Percentiles rank a stretch among this genome's conserved stretches.
Conservation (phyloP, 1,140 invertebrate species). For the Papilio xuthus region DNA sequence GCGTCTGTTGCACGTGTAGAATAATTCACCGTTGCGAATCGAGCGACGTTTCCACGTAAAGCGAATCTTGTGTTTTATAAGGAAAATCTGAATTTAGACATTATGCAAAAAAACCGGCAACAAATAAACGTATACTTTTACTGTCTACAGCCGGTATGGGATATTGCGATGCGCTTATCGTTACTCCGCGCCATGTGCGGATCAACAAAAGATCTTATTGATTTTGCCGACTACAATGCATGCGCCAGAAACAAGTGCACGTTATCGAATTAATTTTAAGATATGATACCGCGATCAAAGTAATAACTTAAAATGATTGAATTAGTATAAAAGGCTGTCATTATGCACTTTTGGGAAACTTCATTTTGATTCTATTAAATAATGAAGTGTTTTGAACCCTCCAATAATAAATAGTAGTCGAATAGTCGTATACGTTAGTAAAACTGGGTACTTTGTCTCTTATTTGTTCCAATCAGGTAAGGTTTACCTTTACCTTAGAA, state of each 20-base stretch:
- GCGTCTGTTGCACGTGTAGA: slow-evolving; percentile 11
- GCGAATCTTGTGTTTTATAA: slow-evolving; percentile 46
- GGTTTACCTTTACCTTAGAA: too few relatives aligned
- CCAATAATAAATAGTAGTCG: too few relatives aligned
- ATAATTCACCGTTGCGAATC: slow-evolving; percentile 34
- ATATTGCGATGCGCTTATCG: slow-evolving; percentile 67
- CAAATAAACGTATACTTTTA: slow-evolving; percentile 67
- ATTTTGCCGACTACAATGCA: slow-evolving; percentile 65
- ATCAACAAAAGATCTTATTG: slow-evolving; percentile 75
- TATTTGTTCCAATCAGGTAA: too few relatives aligned
- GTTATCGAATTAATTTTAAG: slow-evolving; percentile 2
- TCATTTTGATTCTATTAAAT: too few relatives aligned
- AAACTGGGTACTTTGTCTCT: too few relatives aligned
- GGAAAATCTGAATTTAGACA: slow-evolving; percentile 65
- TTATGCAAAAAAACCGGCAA: slow-evolving; percentile 61
- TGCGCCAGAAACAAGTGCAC: slow-evolving; percentile 50
- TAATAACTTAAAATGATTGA: too few relatives aligned
- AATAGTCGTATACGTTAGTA: too few relatives aligned
- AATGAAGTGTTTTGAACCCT: too few relatives aligned
- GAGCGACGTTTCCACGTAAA: slow-evolving; percentile 38
- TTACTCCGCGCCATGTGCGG: slow-evolving; percentile 65
- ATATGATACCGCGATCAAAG: not conserved
- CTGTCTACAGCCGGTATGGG: slow-evolving; percentile 64
- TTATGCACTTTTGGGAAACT: too few relatives aligned
- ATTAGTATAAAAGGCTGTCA: too few relatives aligned